Conservation (phyloP, 2,797 vertebrate genomes). For the Bucorvus abyssinicus region DNA sequence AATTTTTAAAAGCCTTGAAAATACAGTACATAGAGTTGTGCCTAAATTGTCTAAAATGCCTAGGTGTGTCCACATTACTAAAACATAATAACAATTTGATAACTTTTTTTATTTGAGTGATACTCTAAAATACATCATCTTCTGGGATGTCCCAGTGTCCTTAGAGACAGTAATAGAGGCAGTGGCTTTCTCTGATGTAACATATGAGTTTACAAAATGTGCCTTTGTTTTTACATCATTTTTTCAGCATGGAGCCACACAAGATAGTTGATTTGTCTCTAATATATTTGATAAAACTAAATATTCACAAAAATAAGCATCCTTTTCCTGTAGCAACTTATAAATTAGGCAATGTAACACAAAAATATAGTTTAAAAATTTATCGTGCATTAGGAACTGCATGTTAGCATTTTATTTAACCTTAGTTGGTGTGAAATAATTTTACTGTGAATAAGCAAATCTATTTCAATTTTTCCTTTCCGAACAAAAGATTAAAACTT, state of each 20-base stretch:
- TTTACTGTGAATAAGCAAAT: neutral
- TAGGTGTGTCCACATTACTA: neutral
- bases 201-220: neutral
- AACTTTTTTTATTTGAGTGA: neutral
- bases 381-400: neutral
- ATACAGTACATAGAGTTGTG: neutral
- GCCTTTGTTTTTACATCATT: accelerated
- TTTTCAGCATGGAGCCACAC: neutral
- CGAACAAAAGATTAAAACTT: neutral
- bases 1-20: neutral
- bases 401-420: neutral
- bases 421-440: neutral
- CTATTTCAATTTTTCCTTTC: neutral
- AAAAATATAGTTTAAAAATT: neutral
- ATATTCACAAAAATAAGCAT: neutral
- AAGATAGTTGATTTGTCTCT: neutral
- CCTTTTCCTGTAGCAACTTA: neutral
- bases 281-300: neutral
- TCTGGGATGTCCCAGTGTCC: neutral
- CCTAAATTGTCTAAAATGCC: neutral
- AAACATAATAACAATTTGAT: neutral
- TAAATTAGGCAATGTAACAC: neutral
- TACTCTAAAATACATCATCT: neutral
- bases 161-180: neutral
- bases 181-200: neutral